Conservation (phyloP, 2,888 invertebrate genomes). For the Xylocampa areola region DNA sequence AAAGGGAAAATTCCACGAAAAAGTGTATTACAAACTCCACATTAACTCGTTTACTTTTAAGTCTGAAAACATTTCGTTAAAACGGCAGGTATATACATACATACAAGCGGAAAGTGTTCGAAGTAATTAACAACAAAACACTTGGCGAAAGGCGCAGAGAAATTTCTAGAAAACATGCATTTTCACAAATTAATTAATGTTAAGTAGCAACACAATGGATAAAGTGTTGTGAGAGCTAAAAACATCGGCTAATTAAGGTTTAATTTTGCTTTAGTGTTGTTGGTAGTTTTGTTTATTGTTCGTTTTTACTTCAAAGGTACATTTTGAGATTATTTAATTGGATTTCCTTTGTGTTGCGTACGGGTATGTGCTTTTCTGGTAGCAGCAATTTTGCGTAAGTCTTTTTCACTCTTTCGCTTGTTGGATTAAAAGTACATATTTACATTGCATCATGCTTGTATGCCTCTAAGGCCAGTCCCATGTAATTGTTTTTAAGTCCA, state of each 20-base stretch:
- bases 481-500: too few species aligned
- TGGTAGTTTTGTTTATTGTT: neutral
- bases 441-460: too few species aligned
- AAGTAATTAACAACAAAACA: conserved; percentile 52
- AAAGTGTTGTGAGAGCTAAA: conserved; percentile 38
- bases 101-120: conserved; percentile 24
- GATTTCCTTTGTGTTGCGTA: too few species aligned
- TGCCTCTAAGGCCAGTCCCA: too few species aligned
- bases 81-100: too few species aligned
- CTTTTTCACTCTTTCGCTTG: too few species aligned
- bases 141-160: conserved; percentile 19
- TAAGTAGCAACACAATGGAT: conserved; percentile 45
- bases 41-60: conserved; percentile 2
- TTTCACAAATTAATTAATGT: conserved; percentile 53
- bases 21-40: too few species aligned
- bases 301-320: neutral
- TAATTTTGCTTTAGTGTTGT: conserved; percentile 26
- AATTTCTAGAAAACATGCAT: conserved; percentile 48
- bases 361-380: too few species aligned
- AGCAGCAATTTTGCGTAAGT: too few species aligned
- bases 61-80: conserved; percentile 9
- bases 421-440: too few species aligned
- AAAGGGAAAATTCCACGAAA: too few species aligned
- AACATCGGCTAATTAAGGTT: conserved; percentile 51
- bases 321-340: too few species aligned